These are phyloP conservation scores for Procambarus virginalis DNA, from an alignment of 1,140 invertebrate species.

Conservation along the genomic window DNA sequence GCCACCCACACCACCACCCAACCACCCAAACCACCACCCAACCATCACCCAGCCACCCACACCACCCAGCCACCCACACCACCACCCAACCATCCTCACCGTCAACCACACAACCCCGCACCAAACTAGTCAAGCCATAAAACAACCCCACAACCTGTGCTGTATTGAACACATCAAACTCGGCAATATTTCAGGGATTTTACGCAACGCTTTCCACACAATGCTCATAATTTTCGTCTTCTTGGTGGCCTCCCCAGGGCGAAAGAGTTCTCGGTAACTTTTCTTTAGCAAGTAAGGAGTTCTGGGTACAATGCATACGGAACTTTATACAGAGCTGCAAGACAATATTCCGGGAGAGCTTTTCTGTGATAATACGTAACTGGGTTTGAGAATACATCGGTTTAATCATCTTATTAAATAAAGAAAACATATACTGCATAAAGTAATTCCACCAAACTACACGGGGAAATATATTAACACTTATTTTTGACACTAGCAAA, in stretches of 20 bases:
- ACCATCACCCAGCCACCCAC: not conserved
- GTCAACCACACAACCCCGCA: not conserved
- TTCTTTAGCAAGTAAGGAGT: not conserved
- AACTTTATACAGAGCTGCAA: not conserved
- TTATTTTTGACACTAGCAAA: too few relatives aligned
- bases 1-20: not conserved
- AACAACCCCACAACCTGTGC: too few relatives aligned
- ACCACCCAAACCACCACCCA: not conserved
- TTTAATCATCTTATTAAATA: too few relatives aligned
- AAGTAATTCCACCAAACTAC: too few relatives aligned
- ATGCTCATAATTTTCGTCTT: not conserved
- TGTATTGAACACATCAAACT: not conserved
- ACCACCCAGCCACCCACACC: not conserved
- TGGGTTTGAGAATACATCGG: too few relatives aligned
- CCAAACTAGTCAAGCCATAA: too few relatives aligned
- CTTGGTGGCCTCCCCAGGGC: not conserved
- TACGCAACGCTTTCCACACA: not conserved
- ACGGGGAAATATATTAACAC: too few relatives aligned
- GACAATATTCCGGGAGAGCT: not conserved
- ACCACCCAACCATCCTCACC: not conserved
- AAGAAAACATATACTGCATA: too few relatives aligned
- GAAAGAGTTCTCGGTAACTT: not conserved
- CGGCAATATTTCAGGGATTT: not conserved
- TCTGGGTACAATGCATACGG: not conserved
- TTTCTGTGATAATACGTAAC: too few relatives aligned